Evolutionary conservation across 2,113 vertebrate genomes (phyloP).

Genomic region (Hydropotes inermis): DNA sequence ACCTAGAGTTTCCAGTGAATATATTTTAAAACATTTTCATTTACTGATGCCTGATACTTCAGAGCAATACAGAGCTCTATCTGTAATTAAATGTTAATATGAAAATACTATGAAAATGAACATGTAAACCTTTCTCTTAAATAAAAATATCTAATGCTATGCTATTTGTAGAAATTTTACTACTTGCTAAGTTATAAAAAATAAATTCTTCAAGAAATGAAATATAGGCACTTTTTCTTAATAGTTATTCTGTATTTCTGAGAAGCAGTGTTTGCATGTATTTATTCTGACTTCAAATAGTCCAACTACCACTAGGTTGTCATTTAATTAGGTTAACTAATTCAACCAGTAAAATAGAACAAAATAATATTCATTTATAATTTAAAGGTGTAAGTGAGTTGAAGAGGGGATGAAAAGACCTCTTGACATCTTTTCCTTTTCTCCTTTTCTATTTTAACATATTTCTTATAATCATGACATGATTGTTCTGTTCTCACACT

Average conservation of each 20-base stretch:
- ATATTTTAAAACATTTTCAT: neutral
- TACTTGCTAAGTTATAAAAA: neutral
- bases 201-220: neutral
- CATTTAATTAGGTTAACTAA: neutral
- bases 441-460: neutral
- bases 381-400: neutral
- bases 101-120: neutral
- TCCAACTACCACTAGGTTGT: neutral
- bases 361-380: neutral
- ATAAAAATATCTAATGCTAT: neutral
- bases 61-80: neutral
- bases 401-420: neutral
- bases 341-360: neutral
- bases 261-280: neutral
- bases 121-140: neutral
- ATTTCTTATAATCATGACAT: neutral
- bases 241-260: neutral
- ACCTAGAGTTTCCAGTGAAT: neutral
- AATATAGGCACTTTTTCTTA: neutral
- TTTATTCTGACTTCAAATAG: neutral
- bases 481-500: neutral
- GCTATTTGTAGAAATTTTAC: neutral
- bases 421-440: neutral
- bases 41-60: neutral
- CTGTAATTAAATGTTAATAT: neutral